These are phyloP conservation scores for Ciconia nigra DNA, from an alignment of 2,797 vertebrate genomes.

Conservation along the genomic window DNA sequence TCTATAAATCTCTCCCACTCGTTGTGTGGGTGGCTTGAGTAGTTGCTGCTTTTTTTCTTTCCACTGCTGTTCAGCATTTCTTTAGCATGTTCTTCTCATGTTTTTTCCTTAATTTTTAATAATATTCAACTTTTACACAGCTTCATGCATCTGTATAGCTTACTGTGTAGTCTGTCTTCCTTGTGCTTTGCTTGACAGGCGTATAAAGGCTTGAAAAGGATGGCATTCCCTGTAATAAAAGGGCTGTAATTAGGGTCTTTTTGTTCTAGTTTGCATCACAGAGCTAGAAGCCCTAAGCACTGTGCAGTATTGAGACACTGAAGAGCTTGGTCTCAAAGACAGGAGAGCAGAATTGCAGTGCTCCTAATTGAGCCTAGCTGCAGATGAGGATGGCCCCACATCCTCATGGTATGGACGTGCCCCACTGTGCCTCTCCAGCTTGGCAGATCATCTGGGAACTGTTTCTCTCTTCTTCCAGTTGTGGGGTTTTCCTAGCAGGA, in stretches of 20 bases:
- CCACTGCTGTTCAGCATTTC: neutral
- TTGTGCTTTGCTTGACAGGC: neutral
- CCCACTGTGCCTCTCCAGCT: neutral
- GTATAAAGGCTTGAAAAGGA: neutral
- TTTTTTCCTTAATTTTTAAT: neutral
- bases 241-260: neutral
- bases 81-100: neutral
- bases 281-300: neutral
- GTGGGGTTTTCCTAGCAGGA: neutral
- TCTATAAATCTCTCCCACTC: neutral
- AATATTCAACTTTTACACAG: neutral
- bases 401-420: neutral
- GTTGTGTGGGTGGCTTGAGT: neutral
- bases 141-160: neutral
- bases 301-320: fast-evolving
- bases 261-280: neutral
- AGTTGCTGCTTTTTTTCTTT: neutral
- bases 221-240: neutral
- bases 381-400: neutral
- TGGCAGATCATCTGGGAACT: neutral
- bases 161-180: neutral
- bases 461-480: neutral
- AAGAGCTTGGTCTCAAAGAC: neutral
- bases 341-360: neutral
- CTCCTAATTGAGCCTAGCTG: neutral